Base-by-base conservation (phyloP, 2,888 invertebrate species). In the Ceraclea dissimilis region DNA sequence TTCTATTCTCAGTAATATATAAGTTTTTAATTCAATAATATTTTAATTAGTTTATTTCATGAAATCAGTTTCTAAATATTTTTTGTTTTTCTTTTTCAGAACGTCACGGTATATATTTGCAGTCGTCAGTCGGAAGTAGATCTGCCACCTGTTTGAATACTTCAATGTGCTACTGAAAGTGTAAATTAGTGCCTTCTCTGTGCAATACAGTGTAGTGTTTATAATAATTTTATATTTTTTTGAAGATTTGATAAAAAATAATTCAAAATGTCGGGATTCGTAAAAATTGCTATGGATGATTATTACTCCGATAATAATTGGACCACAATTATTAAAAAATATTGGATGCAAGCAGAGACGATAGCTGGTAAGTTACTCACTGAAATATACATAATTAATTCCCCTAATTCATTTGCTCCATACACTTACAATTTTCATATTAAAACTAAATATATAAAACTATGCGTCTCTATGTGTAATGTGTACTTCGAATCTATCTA, bases 321-420 rank as follows among this genome's bases (percentile, higher is more conserved):
- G 73, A 79, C 82, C 49, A 81, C 81, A 51, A 77, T 83, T 61
- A 79, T 85, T 50, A 82, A 84, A 67, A 81, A 84, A 70, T 88
- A 87, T 67, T 84, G 84, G 74, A 79, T 81, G 69, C 76, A 86
- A 63, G 81, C 87, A 43, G 86, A 86, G 69, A 80, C 82, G 70
- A 84, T 86, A 63, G 86, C 86, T 73, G 88, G 88, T 88, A 76
- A 73, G 78, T 68, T 13, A 20, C 13, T 39, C 13, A 26, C 10
- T 26, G 26, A 26, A 6, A 26, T 10, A 26, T 26, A 26, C 19
- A 21, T 48, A 48, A 19, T 26, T 26, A n/a, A n/a, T n/a, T n/a
- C n/a, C n/a, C n/a, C n/a, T n/a, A n/a, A n/a, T n/a, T n/a, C n/a
- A n/a, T n/a, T n/a, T n/a, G n/a, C n/a, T n/a, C n/a, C n/a, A n/a